phyloP scores from a whole-genome alignment of 2,888 invertebrate species.

The Oxytorus armatus region DNA sequence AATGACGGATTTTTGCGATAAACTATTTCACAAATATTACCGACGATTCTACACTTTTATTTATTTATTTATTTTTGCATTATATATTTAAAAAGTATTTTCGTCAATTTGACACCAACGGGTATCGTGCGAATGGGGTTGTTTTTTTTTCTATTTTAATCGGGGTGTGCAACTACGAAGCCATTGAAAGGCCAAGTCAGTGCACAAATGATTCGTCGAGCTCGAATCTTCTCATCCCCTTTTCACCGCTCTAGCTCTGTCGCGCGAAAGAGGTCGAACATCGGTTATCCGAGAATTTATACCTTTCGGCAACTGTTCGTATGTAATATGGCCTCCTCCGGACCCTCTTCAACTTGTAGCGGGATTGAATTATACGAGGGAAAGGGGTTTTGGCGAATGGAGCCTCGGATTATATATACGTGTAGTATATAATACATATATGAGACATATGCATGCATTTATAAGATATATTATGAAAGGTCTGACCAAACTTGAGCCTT shows the following conservation, averaged over 20 bases:
- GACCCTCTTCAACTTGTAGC: conserved; percentile 42
- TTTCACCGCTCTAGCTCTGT: no score
- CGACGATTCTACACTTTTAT: no score
- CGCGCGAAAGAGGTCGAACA: conserved; percentile 45
- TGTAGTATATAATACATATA: conserved; percentile 5
- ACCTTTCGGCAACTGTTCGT: conserved; percentile 56
- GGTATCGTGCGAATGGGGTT: no score
- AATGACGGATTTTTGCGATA: no score
- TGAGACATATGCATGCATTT: background rate
- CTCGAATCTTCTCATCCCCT: conserved; percentile 33
- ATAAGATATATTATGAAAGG: conserved; percentile 25
- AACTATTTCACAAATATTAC: no score
- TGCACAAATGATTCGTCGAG: conserved; percentile 51
- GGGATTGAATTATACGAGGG: conserved; percentile 56
- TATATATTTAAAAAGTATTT: no score
- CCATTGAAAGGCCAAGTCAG: conserved; percentile 50
- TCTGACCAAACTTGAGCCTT: conserved; percentile 40
- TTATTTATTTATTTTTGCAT: no score
- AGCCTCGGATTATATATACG: conserved; percentile 35
- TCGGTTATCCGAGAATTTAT: conserved; percentile 61
- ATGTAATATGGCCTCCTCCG: conserved; percentile 52
- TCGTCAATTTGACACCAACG: background rate
- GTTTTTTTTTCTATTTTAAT: background rate
- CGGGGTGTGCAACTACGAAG: conserved; percentile 29
- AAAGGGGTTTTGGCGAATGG: conserved; percentile 37